Evolutionary conservation across 2,113 vertebrate genomes (phyloP).

Genomic region (Anolis carolinensis): DNA sequence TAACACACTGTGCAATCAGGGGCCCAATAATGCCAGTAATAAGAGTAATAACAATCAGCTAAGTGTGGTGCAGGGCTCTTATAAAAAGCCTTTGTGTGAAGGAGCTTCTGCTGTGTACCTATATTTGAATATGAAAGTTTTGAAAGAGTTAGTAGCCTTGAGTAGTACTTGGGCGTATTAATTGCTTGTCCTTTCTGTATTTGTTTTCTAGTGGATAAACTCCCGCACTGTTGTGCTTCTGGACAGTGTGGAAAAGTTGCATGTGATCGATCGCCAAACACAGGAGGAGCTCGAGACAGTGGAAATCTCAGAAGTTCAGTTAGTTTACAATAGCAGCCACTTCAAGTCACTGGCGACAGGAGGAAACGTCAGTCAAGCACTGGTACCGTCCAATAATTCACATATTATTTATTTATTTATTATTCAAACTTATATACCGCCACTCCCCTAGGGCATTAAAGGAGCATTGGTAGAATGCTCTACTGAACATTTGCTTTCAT

Average conservation of each 20-base stretch:
- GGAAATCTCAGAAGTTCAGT: slow-evolving; percentile 92
- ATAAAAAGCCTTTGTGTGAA: too few species aligned
- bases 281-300: slow-evolving; percentile 91
- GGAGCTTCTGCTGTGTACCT: too few species aligned
- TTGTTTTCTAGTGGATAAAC: slow-evolving; percentile 90
- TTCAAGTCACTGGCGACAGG: slow-evolving; percentile 97
- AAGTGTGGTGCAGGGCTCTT: too few species aligned
- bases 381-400: slow-evolving; percentile 75
- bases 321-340: slow-evolving; percentile 97
- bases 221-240: slow-evolving; percentile 89
- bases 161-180: background rate
- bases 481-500: background rate
- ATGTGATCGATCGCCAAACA: slow-evolving; percentile 91
- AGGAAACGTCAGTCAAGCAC: slow-evolving; percentile 95
- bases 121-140: background rate
- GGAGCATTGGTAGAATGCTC: background rate
- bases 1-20: too few species aligned
- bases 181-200: background rate
- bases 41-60: too few species aligned
- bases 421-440: too few species aligned
- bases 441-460: too few species aligned
- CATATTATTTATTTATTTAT: too few species aligned
- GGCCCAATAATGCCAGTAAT: too few species aligned
- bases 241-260: slow-evolving; percentile 94
- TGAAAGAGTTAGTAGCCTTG: background rate